These are phyloP conservation scores for Squalus acanthias DNA, from an alignment of 2,797 vertebrate genomes.

Conservation along the genomic window DNA sequence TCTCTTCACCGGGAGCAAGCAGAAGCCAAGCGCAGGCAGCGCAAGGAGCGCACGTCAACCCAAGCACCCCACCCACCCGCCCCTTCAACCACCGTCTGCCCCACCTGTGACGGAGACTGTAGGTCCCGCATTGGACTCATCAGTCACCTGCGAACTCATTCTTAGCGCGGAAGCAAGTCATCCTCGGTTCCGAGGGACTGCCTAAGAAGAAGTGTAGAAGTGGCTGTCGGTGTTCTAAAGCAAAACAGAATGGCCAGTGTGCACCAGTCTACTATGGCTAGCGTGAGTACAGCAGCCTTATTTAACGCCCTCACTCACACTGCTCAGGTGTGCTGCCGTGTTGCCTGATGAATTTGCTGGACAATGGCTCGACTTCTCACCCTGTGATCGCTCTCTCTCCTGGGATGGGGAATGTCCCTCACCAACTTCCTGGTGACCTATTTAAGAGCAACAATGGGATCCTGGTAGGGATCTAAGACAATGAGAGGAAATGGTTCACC, in stretches of 20 bases:
- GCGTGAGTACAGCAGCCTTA: neutral
- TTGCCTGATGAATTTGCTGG: neutral
- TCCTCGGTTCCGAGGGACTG: too few species aligned
- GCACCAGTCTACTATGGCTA: neutral
- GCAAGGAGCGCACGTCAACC: too few species aligned
- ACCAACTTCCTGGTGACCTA: neutral
- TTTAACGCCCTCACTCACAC: neutral
- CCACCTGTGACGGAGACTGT: too few species aligned
- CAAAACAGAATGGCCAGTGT: neutral
- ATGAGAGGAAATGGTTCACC: neutral
- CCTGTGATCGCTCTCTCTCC: neutral
- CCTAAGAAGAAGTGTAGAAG: too few species aligned
- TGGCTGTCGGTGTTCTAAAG: neutral
- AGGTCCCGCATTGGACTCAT: too few species aligned
- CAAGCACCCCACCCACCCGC: too few species aligned
- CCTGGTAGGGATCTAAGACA: neutral
- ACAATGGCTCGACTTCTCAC: too few species aligned
- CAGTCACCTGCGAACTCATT: too few species aligned
- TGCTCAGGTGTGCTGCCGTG: neutral
- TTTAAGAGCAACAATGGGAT: neutral
- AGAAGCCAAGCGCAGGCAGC: too few species aligned
- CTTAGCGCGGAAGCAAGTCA: too few species aligned
- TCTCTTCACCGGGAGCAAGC: too few species aligned
- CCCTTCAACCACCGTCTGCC: too few species aligned
- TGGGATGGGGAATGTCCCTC: neutral